These are phyloP conservation scores for Siniperca undulata DNA, from an alignment of 2,797 vertebrate species.

Conservation along the genomic window DNA sequence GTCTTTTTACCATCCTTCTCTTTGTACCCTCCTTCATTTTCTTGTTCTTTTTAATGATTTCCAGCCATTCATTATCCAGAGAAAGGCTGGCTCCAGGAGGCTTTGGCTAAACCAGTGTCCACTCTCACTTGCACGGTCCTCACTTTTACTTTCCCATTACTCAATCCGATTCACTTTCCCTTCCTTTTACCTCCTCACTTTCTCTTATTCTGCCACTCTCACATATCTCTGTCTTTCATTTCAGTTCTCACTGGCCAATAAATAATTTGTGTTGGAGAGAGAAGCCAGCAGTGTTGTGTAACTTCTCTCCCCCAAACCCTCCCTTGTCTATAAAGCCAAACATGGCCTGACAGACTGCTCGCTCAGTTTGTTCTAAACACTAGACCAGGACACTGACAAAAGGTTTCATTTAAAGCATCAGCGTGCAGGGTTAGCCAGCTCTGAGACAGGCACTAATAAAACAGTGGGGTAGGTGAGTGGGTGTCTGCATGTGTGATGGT, in stretches of 20 bases:
- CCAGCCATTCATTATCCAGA: conserved; percentile 74
- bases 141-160: conserved; percentile 68
- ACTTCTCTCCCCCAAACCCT: conserved; percentile 56
- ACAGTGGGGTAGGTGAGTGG: conserved; percentile 55
- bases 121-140: conserved; percentile 59
- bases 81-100: conserved; percentile 68
- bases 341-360: conserved; percentile 67
- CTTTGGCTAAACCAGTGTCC: conserved; percentile 66
- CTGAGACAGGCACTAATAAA: conserved; percentile 70
- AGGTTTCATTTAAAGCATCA: conserved; percentile 76
- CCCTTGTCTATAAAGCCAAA: conserved; percentile 76
- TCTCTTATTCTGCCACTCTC: conserved; percentile 61
- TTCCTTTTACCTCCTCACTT: conserved; percentile 58
- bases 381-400: conserved; percentile 72
- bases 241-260: conserved; percentile 74
- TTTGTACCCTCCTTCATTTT: conserved; percentile 59
- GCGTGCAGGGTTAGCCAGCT: conserved; percentile 64
- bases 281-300: conserved; percentile 76
- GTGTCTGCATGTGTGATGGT: conserved; percentile 48
- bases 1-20: conserved; percentile 49
- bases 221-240: conserved; percentile 71
- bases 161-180: conserved; percentile 62
- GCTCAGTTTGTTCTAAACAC: conserved; percentile 77
- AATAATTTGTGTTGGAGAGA: conserved; percentile 75
- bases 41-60: conserved; percentile 74